Evolutionary conservation across 2,797 vertebrate genomes (phyloP).

Genomic region (Anomalospiza imberbis): DNA sequence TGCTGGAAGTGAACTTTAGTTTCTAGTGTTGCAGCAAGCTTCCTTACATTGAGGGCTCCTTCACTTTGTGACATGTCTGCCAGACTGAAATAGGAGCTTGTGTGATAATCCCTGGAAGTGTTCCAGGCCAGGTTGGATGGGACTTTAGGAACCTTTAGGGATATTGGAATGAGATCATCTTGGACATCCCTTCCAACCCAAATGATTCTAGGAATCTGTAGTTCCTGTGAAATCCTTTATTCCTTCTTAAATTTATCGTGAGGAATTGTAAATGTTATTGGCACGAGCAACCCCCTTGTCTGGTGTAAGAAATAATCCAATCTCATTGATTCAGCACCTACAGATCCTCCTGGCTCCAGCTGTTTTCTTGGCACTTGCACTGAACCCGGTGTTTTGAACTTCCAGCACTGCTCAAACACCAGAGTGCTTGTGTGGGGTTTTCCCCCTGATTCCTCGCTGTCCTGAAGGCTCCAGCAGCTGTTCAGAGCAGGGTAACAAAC

Average conservation of each 20-base stretch:
- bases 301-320: background rate
- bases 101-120: background rate
- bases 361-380: background rate
- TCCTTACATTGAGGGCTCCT: background rate
- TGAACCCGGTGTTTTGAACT: background rate
- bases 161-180: accelerated
- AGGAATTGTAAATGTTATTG: background rate
- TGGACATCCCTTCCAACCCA: background rate
- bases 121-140: background rate
- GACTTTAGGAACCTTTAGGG: background rate
- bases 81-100: background rate
- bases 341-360: background rate
- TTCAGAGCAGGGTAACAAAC: background rate
- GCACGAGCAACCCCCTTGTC: background rate
- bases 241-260: background rate
- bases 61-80: background rate
- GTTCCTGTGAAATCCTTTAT: background rate
- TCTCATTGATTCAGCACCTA: background rate
- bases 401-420: background rate
- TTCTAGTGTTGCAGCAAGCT: background rate
- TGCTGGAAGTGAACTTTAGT: background rate
- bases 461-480: background rate
- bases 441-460: background rate
- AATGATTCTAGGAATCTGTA: background rate
- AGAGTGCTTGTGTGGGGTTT: background rate